Evolutionary conservation across 2,888 invertebrate species (phyloP), one percentile per base, ranked within the genome.

Genomic region (Sphaeridia pumilis): DNA sequence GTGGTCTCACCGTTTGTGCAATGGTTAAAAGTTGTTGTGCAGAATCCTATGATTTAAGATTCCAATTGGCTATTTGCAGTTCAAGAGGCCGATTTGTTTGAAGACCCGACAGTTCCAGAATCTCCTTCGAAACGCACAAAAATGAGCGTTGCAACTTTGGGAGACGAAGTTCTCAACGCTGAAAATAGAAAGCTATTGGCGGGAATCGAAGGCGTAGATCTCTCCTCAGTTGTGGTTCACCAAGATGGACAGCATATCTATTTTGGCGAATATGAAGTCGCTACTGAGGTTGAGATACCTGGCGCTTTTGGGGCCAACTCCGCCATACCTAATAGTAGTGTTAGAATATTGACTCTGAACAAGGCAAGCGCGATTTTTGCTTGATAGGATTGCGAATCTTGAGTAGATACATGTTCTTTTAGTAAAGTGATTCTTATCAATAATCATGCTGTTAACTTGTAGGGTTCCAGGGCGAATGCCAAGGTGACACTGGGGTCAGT

Each of bases 401-500:
- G n/a, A n/a, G n/a, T n/a, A n/a, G n/a, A n/a, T n/a, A n/a, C n/a
- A n/a, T n/a, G n/a, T n/a, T n/a, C n/a, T n/a, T n/a, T n/a, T n/a
- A n/a, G n/a, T n/a, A n/a, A n/a, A n/a, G n/a, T n/a, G n/a, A n/a
- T n/a, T n/a, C n/a, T n/a, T n/a, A n/a, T n/a, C 17, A 38, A 38
- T 38, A 38, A 38, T 38, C 20, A n/a, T 38, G 38, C 38, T 38
- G 7, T 20, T 14, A 20, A 17, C 12, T 38, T 31, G 5, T 38
- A 38, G 20, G 5, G 38, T 38, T 31, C 14, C 7, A 38, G 20
- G n/a, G 7, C 38, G 17, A 5, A 5, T 17, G 46, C 24, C 7
- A 24, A 10, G 21, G 54, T 34, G 21, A 49, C 59, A 12, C 45
- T 61, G 10, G 59, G 49, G 4, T 25, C 26, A n/a, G 58, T 63